Evolutionary conservation across 1,140 invertebrate genomes (phyloP).

Genomic region (Saxidomus purpurata): DNA sequence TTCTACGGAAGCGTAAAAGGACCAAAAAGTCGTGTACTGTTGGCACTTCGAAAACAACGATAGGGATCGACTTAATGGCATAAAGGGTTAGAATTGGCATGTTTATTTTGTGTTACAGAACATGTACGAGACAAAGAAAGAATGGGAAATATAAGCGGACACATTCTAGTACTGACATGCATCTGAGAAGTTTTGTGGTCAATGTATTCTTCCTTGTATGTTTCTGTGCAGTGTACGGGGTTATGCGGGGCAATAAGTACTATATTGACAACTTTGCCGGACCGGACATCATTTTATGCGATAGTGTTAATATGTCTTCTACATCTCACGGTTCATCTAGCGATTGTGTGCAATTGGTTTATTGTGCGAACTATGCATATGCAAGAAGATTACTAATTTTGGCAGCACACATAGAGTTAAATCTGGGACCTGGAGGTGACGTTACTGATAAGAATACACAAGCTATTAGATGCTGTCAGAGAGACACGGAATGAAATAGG

Average conservation of each 20-base stretch:
- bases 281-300: too few relatives aligned
- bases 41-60: background rate
- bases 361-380: background rate
- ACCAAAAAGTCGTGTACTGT: background rate
- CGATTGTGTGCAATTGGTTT: background rate
- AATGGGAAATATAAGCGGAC: background rate
- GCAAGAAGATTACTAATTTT: background rate
- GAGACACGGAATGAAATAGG: too few relatives aligned
- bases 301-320: too few relatives aligned
- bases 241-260: too few relatives aligned
- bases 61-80: background rate
- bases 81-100: too few relatives aligned
- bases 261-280: too few relatives aligned
- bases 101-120: background rate
- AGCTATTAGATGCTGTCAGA: conserved; percentile 3
- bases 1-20: conserved; percentile 3
- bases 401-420: too few relatives aligned
- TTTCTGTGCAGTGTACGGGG: background rate
- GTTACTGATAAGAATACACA: background rate
- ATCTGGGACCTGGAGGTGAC: background rate
- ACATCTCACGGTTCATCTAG: background rate
- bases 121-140: background rate
- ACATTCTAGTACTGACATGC: too few relatives aligned
- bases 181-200: too few relatives aligned
- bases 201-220: background rate